Evolutionary conservation across 30 jellyfish, hydroid and myxozoan species (phyloP).

Genomic region (Aurelia sp.): DNA sequence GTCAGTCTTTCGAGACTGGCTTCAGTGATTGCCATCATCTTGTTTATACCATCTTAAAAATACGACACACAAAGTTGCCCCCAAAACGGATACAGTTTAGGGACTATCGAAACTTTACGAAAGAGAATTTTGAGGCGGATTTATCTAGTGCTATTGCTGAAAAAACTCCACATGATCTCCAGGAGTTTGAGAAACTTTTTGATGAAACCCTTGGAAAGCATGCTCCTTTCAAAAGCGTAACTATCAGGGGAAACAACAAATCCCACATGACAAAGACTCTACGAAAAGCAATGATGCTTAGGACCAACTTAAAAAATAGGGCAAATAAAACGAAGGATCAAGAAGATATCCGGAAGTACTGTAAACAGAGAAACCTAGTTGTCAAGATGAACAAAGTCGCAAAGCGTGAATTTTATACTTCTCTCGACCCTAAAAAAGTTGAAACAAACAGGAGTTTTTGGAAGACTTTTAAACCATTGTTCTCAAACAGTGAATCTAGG

Average conservation of each 20-base stretch:
- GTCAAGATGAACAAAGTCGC: slow-evolving; percentile 43
- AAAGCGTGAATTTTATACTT: background rate
- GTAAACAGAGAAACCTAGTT: background rate
- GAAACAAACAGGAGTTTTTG: background rate
- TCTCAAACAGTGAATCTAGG: background rate
- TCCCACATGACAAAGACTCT: too few species aligned
- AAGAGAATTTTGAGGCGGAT: too few species aligned
- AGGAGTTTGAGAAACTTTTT: too few species aligned
- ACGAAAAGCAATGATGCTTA: too few species aligned
- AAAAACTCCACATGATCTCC: too few species aligned
- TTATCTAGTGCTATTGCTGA: too few species aligned
- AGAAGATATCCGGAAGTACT: slow-evolving; percentile 13
- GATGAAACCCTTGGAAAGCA: too few species aligned
- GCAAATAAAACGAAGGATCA: slow-evolving; percentile 32
- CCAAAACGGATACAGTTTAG: too few species aligned
- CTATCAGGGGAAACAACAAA: too few species aligned
- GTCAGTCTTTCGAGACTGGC: slow-evolving; percentile 57
- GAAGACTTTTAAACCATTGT: slow-evolving; percentile 33
- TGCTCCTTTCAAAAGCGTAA: too few species aligned
- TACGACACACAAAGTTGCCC: background rate
- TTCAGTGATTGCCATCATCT: slow-evolving; percentile 46
- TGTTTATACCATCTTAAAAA: slow-evolving; percentile 27
- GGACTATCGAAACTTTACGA: too few species aligned
- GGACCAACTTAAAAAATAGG: slow-evolving; percentile 5
- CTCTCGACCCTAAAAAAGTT: too few species aligned